Percentiles rank a stretch among this genome's conserved stretches.
phyloP scores from a whole-genome alignment of 2,113 vertebrate species.

The Pomatorhinus ruficollis region DNA sequence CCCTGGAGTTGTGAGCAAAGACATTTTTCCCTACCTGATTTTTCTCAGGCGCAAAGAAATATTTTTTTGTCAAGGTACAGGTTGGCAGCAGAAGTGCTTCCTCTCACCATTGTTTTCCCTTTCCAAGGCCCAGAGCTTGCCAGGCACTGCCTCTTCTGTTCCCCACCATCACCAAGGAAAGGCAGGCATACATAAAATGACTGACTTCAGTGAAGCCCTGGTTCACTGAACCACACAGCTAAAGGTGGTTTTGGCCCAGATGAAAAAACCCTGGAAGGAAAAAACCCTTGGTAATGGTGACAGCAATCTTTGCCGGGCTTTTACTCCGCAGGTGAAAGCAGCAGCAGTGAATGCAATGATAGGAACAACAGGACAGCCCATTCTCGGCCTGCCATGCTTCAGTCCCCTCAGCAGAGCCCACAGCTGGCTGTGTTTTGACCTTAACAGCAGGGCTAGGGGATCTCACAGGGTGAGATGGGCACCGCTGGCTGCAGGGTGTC shows the following conservation, averaged over 20 bases:
- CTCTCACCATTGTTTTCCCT: accelerated
- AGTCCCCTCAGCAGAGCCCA: background rate
- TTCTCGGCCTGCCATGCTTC: background rate
- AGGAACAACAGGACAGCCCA: background rate
- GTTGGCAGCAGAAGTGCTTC: background rate
- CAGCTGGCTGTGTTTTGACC: background rate
- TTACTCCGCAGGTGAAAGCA: background rate
- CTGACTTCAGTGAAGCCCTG: background rate
- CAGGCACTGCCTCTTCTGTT: background rate
- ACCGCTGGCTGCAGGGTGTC: background rate
- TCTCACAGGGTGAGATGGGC: background rate
- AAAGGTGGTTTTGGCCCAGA: background rate
- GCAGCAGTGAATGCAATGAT: accelerated
- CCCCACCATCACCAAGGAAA: background rate
- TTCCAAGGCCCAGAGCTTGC: background rate
- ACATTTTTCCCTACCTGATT: background rate
- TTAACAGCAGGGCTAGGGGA: background rate
- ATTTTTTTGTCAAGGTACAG: background rate
- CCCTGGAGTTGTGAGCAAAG: background rate
- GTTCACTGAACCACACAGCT: background rate
- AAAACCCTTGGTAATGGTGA: background rate
- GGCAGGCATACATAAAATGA: background rate
- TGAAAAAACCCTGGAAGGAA: background rate
- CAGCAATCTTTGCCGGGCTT: background rate
- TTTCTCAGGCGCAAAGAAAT: background rate